Conservation (phyloP, 2,113 vertebrate species). For the Rhinichthys klamathensis region DNA sequence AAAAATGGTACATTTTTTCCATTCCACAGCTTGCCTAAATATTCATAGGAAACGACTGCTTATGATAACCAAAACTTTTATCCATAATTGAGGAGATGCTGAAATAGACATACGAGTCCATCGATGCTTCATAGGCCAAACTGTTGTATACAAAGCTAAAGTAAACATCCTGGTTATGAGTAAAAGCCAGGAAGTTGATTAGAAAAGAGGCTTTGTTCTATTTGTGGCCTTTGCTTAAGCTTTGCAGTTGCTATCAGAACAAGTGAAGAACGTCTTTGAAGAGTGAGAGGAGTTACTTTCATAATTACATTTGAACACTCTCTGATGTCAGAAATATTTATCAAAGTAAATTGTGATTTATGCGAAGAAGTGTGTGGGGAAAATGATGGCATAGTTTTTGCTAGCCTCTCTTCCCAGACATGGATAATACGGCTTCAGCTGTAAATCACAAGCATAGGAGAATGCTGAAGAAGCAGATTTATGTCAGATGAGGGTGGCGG, state of each 20-base stretch:
- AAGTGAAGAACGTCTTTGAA: constrained; percentile 7
- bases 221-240: constrained; percentile 12
- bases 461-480: constrained; percentile 48
- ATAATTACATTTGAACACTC: constrained; percentile 14
- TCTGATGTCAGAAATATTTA: constrained; percentile 42
- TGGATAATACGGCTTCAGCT: constrained; percentile 4
- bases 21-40: not conserved
- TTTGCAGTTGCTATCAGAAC: constrained; percentile 19
- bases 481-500: constrained; percentile 24
- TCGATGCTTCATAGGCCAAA: constrained; percentile 8
- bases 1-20: not conserved
- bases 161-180: constrained; percentile 38
- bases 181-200: constrained; percentile 25
- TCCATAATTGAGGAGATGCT: not conserved
- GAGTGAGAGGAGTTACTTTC: constrained; percentile 14
- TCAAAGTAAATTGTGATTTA: constrained; percentile 32
- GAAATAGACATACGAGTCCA: not conserved
- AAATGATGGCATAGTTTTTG: constrained; percentile 23
- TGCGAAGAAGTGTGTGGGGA: constrained; percentile 1
- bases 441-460: constrained; percentile 27
- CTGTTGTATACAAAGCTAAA: constrained; percentile 26
- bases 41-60: not conserved
- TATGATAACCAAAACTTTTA: not conserved
- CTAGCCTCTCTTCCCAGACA: constrained; percentile 15
- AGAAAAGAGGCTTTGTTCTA: constrained; percentile 29